Evolutionary conservation across 2,113 vertebrate genomes (phyloP).

Genomic region (Chlorocebus sabaeus): DNA sequence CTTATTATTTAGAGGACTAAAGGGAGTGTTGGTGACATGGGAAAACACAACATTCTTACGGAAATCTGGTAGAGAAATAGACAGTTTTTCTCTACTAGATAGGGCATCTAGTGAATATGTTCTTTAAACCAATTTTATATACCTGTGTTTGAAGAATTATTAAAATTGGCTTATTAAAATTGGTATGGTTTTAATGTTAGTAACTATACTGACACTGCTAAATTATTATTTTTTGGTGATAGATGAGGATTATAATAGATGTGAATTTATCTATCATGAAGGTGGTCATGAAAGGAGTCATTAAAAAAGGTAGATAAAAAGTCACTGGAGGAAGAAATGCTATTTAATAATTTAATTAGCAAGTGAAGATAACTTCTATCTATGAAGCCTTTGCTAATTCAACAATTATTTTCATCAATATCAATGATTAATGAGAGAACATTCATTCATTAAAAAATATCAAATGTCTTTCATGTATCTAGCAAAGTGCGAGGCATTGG

Average conservation of each 20-base stretch:
- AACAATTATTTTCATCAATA: background rate
- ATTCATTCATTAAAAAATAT: background rate
- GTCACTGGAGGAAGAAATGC: background rate
- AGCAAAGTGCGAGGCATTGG: background rate
- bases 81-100: background rate
- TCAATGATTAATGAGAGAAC: background rate
- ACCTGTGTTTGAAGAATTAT: background rate
- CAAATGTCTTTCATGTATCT: background rate
- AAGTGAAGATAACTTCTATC: background rate
- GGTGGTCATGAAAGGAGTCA: background rate
- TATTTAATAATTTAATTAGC: background rate
- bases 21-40: background rate
- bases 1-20: conserved; percentile 26
- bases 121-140: background rate
- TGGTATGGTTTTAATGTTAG: background rate
- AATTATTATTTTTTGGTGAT: background rate
- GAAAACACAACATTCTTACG: background rate
- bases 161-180: background rate
- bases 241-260: background rate
- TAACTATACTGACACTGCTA: background rate
- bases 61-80: background rate
- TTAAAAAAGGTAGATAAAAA: background rate
- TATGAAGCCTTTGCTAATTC: background rate
- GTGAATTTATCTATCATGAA: background rate
- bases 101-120: background rate